Evolutionary conservation across 2,888 invertebrate genomes (phyloP).

Genomic region (Antheraea assamensis): DNA sequence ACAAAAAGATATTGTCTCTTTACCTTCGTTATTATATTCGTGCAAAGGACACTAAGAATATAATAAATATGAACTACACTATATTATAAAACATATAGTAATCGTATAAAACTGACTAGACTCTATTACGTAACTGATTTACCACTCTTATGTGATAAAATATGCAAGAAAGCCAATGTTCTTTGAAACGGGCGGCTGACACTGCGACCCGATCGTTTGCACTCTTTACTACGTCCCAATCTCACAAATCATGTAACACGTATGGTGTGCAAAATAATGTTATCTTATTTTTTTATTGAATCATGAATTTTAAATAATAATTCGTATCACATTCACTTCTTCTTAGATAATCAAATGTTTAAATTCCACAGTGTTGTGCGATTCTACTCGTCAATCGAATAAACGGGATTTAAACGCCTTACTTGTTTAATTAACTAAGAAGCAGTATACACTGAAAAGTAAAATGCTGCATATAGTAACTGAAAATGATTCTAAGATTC

Average conservation of each 20-base stretch:
- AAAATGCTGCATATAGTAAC: not conserved
- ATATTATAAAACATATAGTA: not conserved
- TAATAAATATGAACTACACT: not conserved
- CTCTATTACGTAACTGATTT: slow-evolving; percentile 1
- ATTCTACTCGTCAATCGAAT: too few relatives aligned
- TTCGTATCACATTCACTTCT: not conserved
- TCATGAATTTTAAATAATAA: not conserved
- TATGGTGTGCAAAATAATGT: slow-evolving; percentile 46
- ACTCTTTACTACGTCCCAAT: slow-evolving; percentile 78
- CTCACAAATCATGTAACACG: slow-evolving; percentile 67
- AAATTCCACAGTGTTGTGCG: not conserved
- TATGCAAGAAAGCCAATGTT: slow-evolving; percentile 69
- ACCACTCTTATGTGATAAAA: slow-evolving; percentile 41
- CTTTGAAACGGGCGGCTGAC: slow-evolving; percentile 62
- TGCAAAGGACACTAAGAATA: not conserved
- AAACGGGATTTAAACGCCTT: too few relatives aligned
- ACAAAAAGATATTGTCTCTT: too few relatives aligned
- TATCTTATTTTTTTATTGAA: not conserved
- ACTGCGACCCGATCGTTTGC: slow-evolving; percentile 76
- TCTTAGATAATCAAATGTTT: not conserved
- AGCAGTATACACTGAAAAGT: too few relatives aligned
- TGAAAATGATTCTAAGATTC: not conserved
- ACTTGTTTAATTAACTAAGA: too few relatives aligned
- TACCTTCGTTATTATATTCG: not conserved
- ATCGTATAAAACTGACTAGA: not conserved